A percentile compares a stretch with the other conserved stretches of the same genome.
phyloP scores from a whole-genome alignment of 1,140 invertebrate genomes.

The Lucilia cuprina region DNA sequence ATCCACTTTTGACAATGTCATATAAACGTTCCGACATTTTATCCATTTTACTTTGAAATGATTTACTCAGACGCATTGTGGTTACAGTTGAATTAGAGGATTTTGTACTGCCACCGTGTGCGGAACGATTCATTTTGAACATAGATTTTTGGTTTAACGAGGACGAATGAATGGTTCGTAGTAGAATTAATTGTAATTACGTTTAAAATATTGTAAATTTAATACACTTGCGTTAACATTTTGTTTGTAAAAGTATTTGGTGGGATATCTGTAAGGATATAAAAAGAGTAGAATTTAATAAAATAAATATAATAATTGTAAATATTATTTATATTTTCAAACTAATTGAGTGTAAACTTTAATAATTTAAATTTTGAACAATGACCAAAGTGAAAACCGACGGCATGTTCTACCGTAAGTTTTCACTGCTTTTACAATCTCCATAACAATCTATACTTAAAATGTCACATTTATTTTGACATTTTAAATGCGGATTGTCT shows the following conservation, averaged over 20 bases:
- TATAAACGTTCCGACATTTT: slow-evolving; percentile 56
- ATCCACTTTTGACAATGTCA: slow-evolving; percentile 68
- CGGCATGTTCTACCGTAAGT: too few relatives aligned
- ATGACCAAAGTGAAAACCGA: too few relatives aligned
- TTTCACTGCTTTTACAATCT: too few relatives aligned
- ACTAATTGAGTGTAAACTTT: too few relatives aligned
- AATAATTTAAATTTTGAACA: too few relatives aligned
- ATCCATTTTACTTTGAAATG: slow-evolving; percentile 57
- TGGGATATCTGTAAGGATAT: too few relatives aligned
- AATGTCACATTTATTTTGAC: background rate
- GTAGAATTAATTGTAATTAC: background rate
- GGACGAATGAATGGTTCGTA: background rate
- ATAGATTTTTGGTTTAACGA: background rate
- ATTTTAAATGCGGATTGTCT: background rate
- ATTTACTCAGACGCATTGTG: slow-evolving; percentile 51
- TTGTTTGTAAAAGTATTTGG: too few relatives aligned
- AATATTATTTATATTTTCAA: too few relatives aligned
- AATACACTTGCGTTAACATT: too few relatives aligned
- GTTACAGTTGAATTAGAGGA: slow-evolving; percentile 36
- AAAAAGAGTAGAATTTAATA: too few relatives aligned
- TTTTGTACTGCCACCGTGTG: slow-evolving; percentile 24
- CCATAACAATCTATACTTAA: too few relatives aligned
- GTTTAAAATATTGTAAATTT: background rate
- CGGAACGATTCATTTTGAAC: slow-evolving; percentile 37
- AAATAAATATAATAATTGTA: too few relatives aligned